These are phyloP conservation scores for Mesorhabditis sp. DNA, from an alignment of 2,888 invertebrate genomes.

Conservation along the genomic window DNA sequence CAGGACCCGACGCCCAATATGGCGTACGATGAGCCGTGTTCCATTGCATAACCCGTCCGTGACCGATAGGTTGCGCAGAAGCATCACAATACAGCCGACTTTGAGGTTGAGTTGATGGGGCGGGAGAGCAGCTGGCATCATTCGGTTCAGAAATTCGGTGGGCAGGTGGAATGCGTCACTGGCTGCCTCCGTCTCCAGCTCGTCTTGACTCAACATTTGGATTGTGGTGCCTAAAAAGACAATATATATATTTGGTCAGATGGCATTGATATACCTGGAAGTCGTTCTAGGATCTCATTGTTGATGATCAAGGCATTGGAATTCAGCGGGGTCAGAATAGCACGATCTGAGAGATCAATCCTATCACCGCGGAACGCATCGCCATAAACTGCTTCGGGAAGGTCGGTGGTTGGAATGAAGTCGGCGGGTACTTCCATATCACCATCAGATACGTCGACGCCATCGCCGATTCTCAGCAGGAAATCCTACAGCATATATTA, in stretches of 20 bases:
- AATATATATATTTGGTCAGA: background rate
- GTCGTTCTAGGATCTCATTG: background rate
- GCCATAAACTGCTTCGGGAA: background rate
- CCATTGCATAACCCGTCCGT: constrained; percentile 10
- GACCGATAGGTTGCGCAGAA: constrained; percentile 16
- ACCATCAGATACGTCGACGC: no score
- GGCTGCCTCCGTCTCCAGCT: background rate
- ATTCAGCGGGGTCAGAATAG: constrained; percentile 9
- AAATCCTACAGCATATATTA: no score
- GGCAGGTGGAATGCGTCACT: constrained; percentile 9
- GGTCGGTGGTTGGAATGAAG: background rate
- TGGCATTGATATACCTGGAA: constrained; percentile 5
- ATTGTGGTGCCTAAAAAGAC: no score
- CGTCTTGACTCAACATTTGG: background rate
- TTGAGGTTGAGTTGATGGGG: constrained; percentile 12
- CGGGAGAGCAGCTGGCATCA: constrained; percentile 17
- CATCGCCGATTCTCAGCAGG: background rate
- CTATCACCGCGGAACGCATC: background rate
- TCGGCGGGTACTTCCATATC: background rate
- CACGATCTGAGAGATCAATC: constrained; percentile 10
- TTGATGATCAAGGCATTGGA: constrained; percentile 9
- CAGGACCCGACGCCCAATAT: background rate
- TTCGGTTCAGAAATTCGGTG: constrained; percentile 12
- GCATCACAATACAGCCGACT: constrained; percentile 11
- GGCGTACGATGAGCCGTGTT: constrained; percentile 7